A percentile compares a stretch with the other conserved stretches of the same genome.
Evolutionary conservation across 2,113 vertebrate genomes (phyloP).

Genomic region (Albula goreensis): DNA sequence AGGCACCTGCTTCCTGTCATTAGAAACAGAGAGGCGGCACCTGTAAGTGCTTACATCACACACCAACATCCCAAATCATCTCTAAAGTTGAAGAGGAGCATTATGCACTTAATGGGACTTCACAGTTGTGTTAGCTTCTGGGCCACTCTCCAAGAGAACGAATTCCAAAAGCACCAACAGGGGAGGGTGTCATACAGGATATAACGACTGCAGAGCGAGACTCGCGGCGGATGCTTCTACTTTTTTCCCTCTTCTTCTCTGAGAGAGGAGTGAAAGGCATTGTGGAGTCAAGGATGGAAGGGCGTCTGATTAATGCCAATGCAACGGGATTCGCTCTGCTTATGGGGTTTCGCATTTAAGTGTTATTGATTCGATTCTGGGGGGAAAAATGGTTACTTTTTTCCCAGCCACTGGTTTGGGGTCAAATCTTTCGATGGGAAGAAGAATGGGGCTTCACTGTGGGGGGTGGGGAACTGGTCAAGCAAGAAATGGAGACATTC

Average conservation of each 20-base stretch:
- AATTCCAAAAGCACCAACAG: constrained; percentile 19
- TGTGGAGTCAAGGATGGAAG: constrained; percentile 27
- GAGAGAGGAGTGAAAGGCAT: constrained; percentile 10
- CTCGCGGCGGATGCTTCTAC: neutral
- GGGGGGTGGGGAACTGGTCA: constrained; percentile 51
- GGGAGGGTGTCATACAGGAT: constrained; percentile 1
- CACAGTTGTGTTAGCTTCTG: constrained; percentile 15
- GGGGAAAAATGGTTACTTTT: constrained; percentile 60
- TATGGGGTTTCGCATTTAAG: constrained; percentile 17
- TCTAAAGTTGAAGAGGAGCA: constrained; percentile 51
- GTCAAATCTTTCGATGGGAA: constrained; percentile 22
- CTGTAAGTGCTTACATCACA: constrained; percentile 42
- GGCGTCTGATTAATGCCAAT: constrained; percentile 28
- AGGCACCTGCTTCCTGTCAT: constrained; percentile 75
- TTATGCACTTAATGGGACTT: constrained; percentile 31
- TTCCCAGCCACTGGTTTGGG: constrained; percentile 52
- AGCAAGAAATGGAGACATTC: constrained; percentile 75
- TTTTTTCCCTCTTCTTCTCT: neutral
- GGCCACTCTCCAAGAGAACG: constrained; percentile 29
- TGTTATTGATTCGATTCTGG: constrained; percentile 45
- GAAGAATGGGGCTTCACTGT: neutral
- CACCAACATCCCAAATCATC: constrained; percentile 28
- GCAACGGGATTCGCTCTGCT: constrained; percentile 16
- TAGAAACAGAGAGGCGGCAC: constrained; percentile 37
- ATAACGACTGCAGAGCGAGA: neutral